Percentiles rank a stretch among this genome's conserved stretches.
phyloP scores from a whole-genome alignment of 2,797 vertebrate genomes.

The Trachops cirrhosus region DNA sequence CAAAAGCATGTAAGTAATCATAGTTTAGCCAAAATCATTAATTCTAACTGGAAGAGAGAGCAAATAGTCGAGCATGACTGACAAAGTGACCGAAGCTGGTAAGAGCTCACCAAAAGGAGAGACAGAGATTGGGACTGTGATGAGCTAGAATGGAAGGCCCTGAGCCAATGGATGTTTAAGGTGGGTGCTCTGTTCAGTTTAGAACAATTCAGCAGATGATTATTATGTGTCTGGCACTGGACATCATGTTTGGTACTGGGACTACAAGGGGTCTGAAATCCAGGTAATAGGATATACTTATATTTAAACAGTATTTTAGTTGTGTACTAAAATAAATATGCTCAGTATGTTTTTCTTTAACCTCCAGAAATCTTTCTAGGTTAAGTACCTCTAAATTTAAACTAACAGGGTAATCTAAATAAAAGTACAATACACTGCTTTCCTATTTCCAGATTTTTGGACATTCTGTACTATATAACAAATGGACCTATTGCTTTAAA shows the following conservation, averaged over 20 bases:
- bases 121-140: not conserved
- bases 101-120: not conserved
- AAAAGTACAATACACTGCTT: not conserved
- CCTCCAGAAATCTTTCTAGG: not conserved
- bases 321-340: not conserved
- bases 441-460: not conserved
- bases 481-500: slow-evolving; percentile 10
- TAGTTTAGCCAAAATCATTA: slow-evolving; percentile 4
- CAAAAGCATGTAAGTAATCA: slow-evolving; percentile 19
- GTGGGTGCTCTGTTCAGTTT: not conserved
- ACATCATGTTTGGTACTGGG: not conserved
- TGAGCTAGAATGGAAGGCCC: not conserved
- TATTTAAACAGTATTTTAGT: slow-evolving; percentile 10
- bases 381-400: slow-evolving; percentile 18
- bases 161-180: not conserved
- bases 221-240: not conserved
- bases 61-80: not conserved
- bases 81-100: not conserved
- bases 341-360: not conserved
- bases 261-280: not conserved
- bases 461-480: not conserved
- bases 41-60: not conserved
- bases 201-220: not conserved
- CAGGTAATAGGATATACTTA: not conserved
- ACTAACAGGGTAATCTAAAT: not conserved